Base-by-base conservation (phyloP, 2,113 vertebrate species). In the Gadus chalcogrammus region DNA sequence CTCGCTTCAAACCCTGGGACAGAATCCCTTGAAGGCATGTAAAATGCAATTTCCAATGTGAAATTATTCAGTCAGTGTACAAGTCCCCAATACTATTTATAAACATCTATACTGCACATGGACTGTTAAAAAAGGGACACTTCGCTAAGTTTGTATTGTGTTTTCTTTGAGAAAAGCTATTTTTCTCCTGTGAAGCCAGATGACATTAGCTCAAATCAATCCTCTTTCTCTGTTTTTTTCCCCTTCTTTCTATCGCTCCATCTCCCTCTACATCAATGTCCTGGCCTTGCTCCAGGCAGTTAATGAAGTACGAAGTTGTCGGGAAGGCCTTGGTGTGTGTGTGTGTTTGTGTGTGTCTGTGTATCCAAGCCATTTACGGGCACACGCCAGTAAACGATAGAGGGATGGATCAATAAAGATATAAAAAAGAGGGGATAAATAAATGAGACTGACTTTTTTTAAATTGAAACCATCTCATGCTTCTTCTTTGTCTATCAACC, bases 231-330 rank as follows among this genome's bases (percentile, higher is more conserved):
- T 53, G 20, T 20, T 55, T 20, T 35, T 66, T 56, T 65, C 24
- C 53, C 74, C 65, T 17, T 63, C 53, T 59, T 20, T 52, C 27
- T 38, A 12, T 69, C 61, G 22, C 27, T 77, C 71, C 61, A 67
- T 68, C 61, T 4, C 20, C 24, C 64, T 35, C 67, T 76, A 65
- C 68, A 76, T 84, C 81, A 75, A 65, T 80, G 82, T 82, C 64
- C 71, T 56, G 69, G 70, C 71, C 24, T 78, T 75, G 75, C 85
- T 84, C 69, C 75, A 79, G 82, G 81, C 88, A 82, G 68, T 85
- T 88, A 85, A 88, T 88, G 81, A 89, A 82, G 65, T 80, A 68
- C 74, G 80, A 83, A 84, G 76, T 86, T 86, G 85, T 86, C 71
- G 6, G 52, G 60, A 71, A 71, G 70, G 65, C 67, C 79, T 55